Percentiles rank a stretch among this genome's conserved stretches.
These are phyloP conservation scores for Saccopteryx leptura DNA, from an alignment of 2,113 vertebrate genomes.

Conservation along the genomic window DNA sequence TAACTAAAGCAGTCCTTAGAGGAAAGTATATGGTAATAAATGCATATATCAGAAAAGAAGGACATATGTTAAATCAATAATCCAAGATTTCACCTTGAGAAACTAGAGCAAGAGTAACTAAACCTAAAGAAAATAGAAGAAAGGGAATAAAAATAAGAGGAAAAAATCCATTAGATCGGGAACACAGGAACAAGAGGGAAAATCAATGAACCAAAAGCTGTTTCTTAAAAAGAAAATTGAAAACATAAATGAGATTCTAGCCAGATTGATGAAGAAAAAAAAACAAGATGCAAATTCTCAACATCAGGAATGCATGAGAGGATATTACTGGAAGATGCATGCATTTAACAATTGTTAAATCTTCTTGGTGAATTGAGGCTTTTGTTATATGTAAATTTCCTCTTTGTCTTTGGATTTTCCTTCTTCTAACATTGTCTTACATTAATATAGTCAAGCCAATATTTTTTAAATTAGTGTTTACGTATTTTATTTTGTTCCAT, in stretches of 20 bases:
- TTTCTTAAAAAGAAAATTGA: background rate
- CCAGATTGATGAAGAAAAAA: background rate
- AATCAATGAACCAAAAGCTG: constrained; percentile 5
- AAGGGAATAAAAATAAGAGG: background rate
- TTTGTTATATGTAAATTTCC: background rate
- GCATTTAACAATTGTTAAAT: background rate
- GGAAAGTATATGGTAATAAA: background rate
- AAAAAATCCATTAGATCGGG: background rate
- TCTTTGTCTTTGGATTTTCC: background rate
- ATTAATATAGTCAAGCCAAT: background rate
- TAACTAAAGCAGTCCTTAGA: background rate
- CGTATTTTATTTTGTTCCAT: background rate
- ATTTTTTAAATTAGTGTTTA: background rate
- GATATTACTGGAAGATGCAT: background rate
- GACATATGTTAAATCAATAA: constrained; percentile 1
- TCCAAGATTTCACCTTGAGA: background rate
- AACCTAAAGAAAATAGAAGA: background rate
- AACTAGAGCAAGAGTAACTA: background rate
- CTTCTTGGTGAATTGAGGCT: background rate
- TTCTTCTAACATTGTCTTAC: constrained; percentile 11
- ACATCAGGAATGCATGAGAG: background rate
- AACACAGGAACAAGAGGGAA: background rate
- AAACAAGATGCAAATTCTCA: background rate
- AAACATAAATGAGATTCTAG: constrained; percentile 16
- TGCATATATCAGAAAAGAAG: background rate